These are phyloP conservation scores for Heptranchias perlo DNA, from an alignment of 2,113 vertebrate species.

Conservation along the genomic window DNA sequence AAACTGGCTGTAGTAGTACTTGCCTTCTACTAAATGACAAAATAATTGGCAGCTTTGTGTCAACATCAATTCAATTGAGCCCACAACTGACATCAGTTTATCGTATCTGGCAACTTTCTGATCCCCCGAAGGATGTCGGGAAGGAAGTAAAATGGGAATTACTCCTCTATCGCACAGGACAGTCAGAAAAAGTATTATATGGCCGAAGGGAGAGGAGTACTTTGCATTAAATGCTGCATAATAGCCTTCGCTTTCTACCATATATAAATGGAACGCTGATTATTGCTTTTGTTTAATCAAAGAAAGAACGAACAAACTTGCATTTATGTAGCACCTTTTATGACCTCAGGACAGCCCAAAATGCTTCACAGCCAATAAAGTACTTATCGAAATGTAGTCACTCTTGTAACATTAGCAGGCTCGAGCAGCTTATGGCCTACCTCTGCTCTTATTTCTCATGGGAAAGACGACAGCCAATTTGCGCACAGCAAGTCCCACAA, in stretches of 20 bases:
- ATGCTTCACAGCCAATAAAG: too few relatives aligned
- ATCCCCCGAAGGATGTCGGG: background rate
- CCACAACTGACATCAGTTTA: background rate
- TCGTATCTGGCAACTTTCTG: too few relatives aligned
- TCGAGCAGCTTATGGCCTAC: too few relatives aligned
- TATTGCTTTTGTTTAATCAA: too few relatives aligned
- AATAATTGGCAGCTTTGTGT: background rate
- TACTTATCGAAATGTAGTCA: too few relatives aligned
- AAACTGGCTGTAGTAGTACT: background rate
- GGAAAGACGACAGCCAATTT: too few relatives aligned
- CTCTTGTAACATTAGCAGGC: too few relatives aligned
- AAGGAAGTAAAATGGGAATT: background rate
- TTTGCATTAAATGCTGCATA: background rate
- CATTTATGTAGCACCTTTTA: too few relatives aligned
- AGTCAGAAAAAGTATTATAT: background rate
- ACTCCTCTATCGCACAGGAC: background rate
- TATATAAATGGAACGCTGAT: background rate
- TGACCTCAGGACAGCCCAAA: too few relatives aligned
- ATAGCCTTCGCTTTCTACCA: background rate
- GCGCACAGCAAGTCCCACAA: too few relatives aligned
- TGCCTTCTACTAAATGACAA: background rate
- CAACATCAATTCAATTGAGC: background rate
- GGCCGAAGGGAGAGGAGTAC: background rate
- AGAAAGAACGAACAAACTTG: too few relatives aligned
- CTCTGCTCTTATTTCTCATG: too few relatives aligned